Conservation (phyloP, 2,113 vertebrate species). For the Cinclus cinclus region DNA sequence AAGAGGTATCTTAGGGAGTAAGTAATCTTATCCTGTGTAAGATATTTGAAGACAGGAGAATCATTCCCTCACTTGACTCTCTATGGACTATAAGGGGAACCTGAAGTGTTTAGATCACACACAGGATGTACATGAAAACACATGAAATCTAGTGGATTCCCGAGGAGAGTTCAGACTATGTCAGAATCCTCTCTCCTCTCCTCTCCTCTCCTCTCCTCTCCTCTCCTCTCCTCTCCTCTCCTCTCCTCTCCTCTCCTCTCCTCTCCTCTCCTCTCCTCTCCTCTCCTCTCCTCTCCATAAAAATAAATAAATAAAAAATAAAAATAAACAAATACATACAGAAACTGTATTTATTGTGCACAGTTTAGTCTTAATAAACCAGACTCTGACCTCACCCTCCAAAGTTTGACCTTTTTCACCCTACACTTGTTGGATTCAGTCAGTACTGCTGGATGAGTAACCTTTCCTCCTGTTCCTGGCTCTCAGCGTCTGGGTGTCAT, state of each 20-base stretch:
- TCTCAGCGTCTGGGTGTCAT: rapidly evolving
- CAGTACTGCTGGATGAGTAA: not conserved
- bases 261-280: not conserved
- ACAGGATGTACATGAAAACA: not conserved
- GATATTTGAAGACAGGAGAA: not conserved
- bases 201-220: too few species aligned
- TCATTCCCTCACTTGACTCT: not conserved
- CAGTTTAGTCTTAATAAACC: not conserved
- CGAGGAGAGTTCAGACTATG: not conserved
- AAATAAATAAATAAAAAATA: too few species aligned
- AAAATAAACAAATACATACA: too few species aligned
- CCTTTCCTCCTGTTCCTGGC: not conserved
- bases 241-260: not conserved
- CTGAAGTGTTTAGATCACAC: not conserved
- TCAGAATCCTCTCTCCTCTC: not conserved
- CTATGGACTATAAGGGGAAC: not conserved
- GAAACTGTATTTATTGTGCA: not conserved
- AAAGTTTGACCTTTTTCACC: not conserved
- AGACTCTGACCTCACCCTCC: not conserved
- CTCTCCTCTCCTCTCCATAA: too few species aligned
- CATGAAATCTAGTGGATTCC: not conserved
- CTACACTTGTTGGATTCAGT: not conserved
- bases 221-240: not conserved
- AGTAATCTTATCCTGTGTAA: not conserved
- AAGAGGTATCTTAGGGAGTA: not conserved